Percentiles rank a stretch among this genome's conserved stretches.
Evolutionary conservation across 2,888 invertebrate species (phyloP).

Genomic region (Drosophila robusta): DNA sequence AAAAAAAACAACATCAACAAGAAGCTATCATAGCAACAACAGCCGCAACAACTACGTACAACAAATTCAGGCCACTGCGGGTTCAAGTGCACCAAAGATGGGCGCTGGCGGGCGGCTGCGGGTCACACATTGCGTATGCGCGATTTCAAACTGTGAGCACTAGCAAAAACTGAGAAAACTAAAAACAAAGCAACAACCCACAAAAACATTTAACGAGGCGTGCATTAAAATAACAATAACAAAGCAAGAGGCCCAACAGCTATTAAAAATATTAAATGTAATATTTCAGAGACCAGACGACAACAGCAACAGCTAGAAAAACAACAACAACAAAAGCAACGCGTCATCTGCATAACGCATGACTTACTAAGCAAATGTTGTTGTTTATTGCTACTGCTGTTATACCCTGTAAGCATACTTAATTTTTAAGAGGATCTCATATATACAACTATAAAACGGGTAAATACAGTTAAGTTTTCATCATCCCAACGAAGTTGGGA

Average conservation of each 20-base stretch:
- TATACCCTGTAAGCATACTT: constrained; percentile 20
- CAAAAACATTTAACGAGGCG: constrained; percentile 75
- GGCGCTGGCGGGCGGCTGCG: constrained; percentile 24
- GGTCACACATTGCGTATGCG: constrained; percentile 76
- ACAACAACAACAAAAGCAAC: constrained; percentile 39
- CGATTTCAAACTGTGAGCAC: constrained; percentile 56
- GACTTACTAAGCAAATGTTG: constrained; percentile 56
- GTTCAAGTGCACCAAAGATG: constrained; percentile 67
- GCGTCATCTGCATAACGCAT: constrained; percentile 76
- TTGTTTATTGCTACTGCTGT: constrained; percentile 42
- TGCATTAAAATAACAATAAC: constrained; percentile 65
- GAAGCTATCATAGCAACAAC: constrained; percentile 34
- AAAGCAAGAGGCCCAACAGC: constrained; percentile 31
- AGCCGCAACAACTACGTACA: constrained; percentile 31
- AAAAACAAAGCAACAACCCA: constrained; percentile 13
- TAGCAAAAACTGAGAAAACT: constrained; percentile 12
- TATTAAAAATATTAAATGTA: constrained; percentile 73
- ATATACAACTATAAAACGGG: neutral
- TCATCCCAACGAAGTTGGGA: too few species aligned
- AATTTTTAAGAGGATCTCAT: neutral
- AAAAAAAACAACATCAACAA: constrained; percentile 29
- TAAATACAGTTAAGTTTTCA: too few species aligned
- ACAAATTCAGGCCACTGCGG: constrained; percentile 48
- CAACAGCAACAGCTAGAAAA: constrained; percentile 22
- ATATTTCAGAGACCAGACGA: constrained; percentile 58